Evolutionary conservation across 2,888 invertebrate species (phyloP), one percentile per base, ranked within the genome.

Genomic region (Acronicta aceris): DNA sequence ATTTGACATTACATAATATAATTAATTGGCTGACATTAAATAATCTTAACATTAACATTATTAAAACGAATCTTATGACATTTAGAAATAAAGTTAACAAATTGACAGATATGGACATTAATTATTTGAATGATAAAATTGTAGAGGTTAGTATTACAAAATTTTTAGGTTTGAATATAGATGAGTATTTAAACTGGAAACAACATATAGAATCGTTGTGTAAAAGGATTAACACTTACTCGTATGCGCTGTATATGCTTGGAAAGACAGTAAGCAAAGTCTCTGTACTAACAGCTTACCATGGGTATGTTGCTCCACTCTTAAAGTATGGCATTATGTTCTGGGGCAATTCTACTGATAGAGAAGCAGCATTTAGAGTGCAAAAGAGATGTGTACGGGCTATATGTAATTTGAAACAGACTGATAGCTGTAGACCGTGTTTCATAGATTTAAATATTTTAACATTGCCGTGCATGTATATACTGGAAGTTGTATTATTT

Each of bases 381-480:
- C 36, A 36, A 36, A 47, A 47, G 15, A 47, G 30, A 47, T 47
- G 47, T 15, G 47, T 47, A 13, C 21, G 47, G 47, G 47, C 30
- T 13, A 47, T 47, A 15, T 47, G 47, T 30, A 27, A 47, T 13
- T 16, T 47, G 15, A 47, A 30, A 16, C 27, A 47, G 30, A 47
- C 47, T 30, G 47, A 47, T 47, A 47, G 30, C 30, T 47, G 47
- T 47, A 47, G 30, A 30, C 47, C 27, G 16, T 47, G 25, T 47
- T 47, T 47, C 25, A 30, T 47, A n/a, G 15, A 47, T 30, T 47
- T 33, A 47, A 47, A 15, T 21, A 13, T 47, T n/a, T 30, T 47
- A 27, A 47, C 47, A 15, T 27, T 47, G 21, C 47, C 47, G n/a
- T 47, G 47, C 21, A 15, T 47, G 6, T 47, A 47, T 21, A 47